Base-by-base conservation (phyloP, 1,140 invertebrate genomes). In the Tetramorium simillimum region DNA sequence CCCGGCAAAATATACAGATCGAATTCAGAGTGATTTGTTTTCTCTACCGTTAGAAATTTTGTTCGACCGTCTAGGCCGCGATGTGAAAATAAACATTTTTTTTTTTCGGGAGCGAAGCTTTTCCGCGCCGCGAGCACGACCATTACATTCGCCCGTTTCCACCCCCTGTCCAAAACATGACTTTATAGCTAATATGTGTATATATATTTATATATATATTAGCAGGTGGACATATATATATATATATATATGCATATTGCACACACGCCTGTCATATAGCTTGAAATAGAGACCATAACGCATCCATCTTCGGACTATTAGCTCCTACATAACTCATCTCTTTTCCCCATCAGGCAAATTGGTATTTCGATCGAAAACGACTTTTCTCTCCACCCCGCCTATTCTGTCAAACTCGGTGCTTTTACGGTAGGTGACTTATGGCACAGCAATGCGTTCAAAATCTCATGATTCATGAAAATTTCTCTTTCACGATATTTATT, bases 261-360 rank as follows among this genome's bases (percentile, higher is more conserved):
- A 60, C 62, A 69, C 63, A 65, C 28, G 21, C 58, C 56, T 86
- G 85, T 90, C 89, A 87, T 51, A 90, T 87, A 87, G 73, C 63
- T 90, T 60, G 65, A 82, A 87, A 82, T 78, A 58, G 77, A 53
- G 77, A 77, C 84, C 82, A 69, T 67, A 86, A 75, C 58, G 89
- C 88, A 89, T 90, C 78, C 85, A 90, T 90, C 89, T 87, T 89
- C 85, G 85, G 77, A 87, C 88, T 90, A 90, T 90, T 89, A 90
- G 89, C 88, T 90, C 88, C 85, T 89, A 82, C 77, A 89, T 89
- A 90, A 90, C 89, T 90, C 89, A 90, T 89, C 88, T 90, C 76
- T 90, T 89, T 89, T 89, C 62, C 88, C 89, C 89, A 90, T 90
- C 89, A 87, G 88, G 77, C 85, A 90, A 90, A 90, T 90, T 89